Percentiles rank a stretch among this genome's conserved stretches.
Conservation (phyloP, 2,888 invertebrate genomes). For the Stegana nigrithorax region DNA sequence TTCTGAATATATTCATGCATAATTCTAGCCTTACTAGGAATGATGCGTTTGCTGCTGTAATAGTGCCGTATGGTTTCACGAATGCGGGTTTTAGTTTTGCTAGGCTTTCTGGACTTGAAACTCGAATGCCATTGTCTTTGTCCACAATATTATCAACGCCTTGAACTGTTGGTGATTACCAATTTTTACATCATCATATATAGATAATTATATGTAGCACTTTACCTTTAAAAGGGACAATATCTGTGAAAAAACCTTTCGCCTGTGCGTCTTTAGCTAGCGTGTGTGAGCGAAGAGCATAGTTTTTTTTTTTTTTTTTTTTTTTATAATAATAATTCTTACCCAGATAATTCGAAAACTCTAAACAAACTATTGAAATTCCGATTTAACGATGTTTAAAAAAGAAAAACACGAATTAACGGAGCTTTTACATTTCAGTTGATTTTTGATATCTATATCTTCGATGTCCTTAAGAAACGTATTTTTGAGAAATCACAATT, state of each 20-base stretch:
- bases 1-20: constrained; percentile 5
- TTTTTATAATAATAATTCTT: too few relatives aligned
- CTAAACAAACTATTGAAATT: too few relatives aligned
- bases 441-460: too few relatives aligned
- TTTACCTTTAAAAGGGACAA: constrained; percentile 85
- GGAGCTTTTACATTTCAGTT: too few relatives aligned
- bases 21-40: constrained; percentile 76
- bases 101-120: constrained; percentile 88
- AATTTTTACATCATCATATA: too few relatives aligned
- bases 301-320: constrained; percentile 96
- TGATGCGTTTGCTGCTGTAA: constrained; percentile 97
- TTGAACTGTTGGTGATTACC: too few relatives aligned
- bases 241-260: constrained; percentile 89
- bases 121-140: constrained; percentile 96
- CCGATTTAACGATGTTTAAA: too few relatives aligned
- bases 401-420: too few relatives aligned
- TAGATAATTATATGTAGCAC: neutral
- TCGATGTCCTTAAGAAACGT: too few relatives aligned
- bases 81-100: constrained; percentile 95
- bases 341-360: too few relatives aligned
- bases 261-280: constrained; percentile 87
- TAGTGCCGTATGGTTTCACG: constrained; percentile 97
- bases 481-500: too few relatives aligned
- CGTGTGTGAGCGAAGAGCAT: constrained; percentile 90
- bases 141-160: constrained; percentile 80